Base-by-base conservation (phyloP, 35 echinoderm and acorn worm genomes). In the Acanthaster planci region DNA sequence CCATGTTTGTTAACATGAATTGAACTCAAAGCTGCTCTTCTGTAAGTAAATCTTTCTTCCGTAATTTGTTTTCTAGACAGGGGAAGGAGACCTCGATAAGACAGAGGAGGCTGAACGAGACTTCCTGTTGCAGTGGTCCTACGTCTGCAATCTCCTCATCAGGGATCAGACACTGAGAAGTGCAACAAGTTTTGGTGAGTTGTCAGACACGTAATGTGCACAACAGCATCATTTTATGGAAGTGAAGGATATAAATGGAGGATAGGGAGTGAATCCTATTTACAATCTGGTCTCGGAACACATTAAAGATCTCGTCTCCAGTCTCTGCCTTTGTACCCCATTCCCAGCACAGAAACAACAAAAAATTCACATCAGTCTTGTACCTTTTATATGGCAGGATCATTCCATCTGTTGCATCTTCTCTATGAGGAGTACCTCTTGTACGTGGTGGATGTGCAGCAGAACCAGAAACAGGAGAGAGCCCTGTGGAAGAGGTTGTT, bases 81-180 rank as follows among this genome's bases (percentile, higher is more conserved):
- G 67, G 16, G 38, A 51, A 4, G 50, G 38, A 2, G 78, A 55
- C 26, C 32, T 38, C 32, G 51, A 52, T 8, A 59, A 79, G 76
- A 84, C 51, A 42, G 60, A 59, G 38, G 40, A 60, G 10, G 64
- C 68, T 34, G 83, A 79, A 37, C n/a, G 89, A 39, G 51, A 40
- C 22, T 90, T 90, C 58, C 60, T 84, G 51, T 39, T 95, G 17
- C 89, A 90, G 58, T 95, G 89, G 84, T 82, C 79, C 12, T 91
- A 95, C 52, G 44, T 91, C 79, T 91, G 89, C 18, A 82, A 90
- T 40, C 80, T 95, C 21, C 77, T 95, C 37, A 91, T 95, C 18
- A 9, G 93, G 55, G 93, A 95, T 87, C 93, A 95, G 51, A 95
- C 93, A 76, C 89, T 95, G 0, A 54, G 93, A 22, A 95, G 93